Percentiles rank a stretch among this genome's conserved stretches.
These are phyloP conservation scores for Caenorhabditis elegans DNA, from an alignment of 1,140 invertebrate species.

Conservation along the genomic window WBcel235 BX284603.4:9802001-9802500, in stretches of 20 bases:
- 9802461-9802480: constrained; percentile 29
- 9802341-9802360: too few relatives aligned
- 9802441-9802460: background rate
- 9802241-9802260: constrained; percentile 12
- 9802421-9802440: background rate
- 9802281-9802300: background rate
- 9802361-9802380: too few relatives aligned
- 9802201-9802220: constrained; percentile 47
- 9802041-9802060: constrained; percentile 12
- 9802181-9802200: constrained; percentile 26
- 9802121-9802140: background rate
- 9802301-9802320: too few relatives aligned
- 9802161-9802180: background rate
- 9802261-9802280: constrained; percentile 41
- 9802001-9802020: constrained; percentile 2
- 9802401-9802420: background rate
- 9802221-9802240: constrained; percentile 1
- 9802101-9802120: background rate
- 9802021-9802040: background rate
- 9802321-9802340: too few relatives aligned
- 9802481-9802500: constrained; percentile 24
- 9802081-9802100: background rate
- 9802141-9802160: background rate
- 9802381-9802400: background rate
- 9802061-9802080: background rate